A percentile compares a stretch with the other conserved stretches of the same genome.
Conservation (phyloP, 2,113 vertebrate genomes). For the Oreochromis aureus region DNA sequence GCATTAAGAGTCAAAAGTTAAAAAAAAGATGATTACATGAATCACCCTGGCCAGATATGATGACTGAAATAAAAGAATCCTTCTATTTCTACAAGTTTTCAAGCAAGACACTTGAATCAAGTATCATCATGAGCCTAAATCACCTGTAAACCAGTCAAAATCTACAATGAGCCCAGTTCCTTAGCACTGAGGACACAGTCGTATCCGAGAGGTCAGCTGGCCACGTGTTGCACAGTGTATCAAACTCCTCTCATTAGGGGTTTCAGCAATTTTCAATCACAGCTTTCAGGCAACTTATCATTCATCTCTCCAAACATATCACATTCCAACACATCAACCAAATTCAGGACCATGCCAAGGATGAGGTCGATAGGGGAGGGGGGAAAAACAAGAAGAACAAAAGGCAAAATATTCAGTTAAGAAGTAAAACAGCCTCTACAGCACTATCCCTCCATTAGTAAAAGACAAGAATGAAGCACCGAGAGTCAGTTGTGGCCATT, state of each 20-base stretch:
- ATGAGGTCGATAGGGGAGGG: not conserved
- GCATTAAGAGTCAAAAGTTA: not conserved
- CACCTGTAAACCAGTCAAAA: not conserved
- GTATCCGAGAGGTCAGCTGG: conserved; percentile 8
- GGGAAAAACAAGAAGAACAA: not conserved
- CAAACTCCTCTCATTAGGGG: not conserved
- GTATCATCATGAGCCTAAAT: not conserved
- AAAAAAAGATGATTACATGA: not conserved
- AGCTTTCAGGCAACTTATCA: not conserved
- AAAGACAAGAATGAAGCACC: conserved; percentile 24
- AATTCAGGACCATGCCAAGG: not conserved
- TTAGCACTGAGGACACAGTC: not conserved
- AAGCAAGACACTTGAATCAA: not conserved
- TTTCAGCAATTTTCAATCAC: not conserved
- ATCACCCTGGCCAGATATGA: not conserved
- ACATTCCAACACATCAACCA: not conserved
- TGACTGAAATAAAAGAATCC: not conserved
- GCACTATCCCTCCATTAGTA: not conserved
- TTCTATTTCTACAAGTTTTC: not conserved
- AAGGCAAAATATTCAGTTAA: not conserved
- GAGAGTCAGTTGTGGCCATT: not conserved
- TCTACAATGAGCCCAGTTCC: not conserved
- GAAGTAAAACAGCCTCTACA: conserved; percentile 1
- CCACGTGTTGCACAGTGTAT: conserved; percentile 8
- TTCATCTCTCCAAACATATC: not conserved